phyloP scores from a whole-genome alignment of 2,113 vertebrate genomes.

The Eretmochelys imbricata region DNA sequence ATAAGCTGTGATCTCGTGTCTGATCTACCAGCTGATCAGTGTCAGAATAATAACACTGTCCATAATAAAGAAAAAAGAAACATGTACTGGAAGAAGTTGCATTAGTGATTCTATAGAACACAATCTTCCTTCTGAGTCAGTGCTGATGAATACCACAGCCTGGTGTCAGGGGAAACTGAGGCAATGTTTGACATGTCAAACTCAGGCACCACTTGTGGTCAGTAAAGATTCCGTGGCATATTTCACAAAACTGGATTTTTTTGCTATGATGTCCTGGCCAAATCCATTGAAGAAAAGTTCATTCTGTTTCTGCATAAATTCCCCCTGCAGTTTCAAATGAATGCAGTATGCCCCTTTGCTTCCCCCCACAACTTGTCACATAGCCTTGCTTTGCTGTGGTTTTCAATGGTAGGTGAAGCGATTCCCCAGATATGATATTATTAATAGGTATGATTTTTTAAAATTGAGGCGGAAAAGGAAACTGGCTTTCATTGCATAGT shows the following conservation, averaged over 20 bases:
- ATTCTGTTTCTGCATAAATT: neutral
- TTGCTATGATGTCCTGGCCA: constrained; percentile 30
- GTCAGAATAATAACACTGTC: neutral
- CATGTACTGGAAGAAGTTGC: neutral
- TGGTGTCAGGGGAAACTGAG: rapidly evolving
- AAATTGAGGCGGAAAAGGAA: neutral
- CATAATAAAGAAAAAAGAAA: neutral
- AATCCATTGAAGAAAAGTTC: constrained; percentile 25
- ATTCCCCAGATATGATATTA: neutral
- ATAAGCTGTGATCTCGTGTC: neutral
- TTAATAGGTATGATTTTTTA: neutral
- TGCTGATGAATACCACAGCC: rapidly evolving
- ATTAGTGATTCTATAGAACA: neutral
- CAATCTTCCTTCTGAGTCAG: neutral
- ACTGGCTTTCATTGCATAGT: neutral
- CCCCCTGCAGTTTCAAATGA: neutral
- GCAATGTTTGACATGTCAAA: neutral
- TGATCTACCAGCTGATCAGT: neutral
- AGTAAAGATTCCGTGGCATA: neutral
- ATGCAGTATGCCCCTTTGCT: neutral
- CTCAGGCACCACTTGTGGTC: neutral
- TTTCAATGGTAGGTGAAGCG: neutral
- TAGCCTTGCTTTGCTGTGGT: neutral
- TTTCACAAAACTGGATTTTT: neutral
- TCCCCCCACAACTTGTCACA: neutral